phyloP scores from a whole-genome alignment of 2,888 invertebrate genomes.

The Dasypolia templi region DNA sequence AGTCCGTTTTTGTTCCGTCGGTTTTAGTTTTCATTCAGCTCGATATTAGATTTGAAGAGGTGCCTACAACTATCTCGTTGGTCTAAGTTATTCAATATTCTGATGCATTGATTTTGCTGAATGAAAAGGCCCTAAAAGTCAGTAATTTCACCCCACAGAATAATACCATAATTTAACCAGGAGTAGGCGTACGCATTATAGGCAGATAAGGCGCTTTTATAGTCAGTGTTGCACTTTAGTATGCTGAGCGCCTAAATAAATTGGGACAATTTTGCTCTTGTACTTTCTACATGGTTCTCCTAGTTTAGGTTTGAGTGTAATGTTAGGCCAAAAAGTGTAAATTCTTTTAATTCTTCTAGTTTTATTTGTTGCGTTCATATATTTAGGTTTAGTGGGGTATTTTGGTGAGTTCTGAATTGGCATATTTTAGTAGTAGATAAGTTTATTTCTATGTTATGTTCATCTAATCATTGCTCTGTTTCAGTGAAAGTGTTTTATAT shows the following conservation, averaged over 20 bases:
- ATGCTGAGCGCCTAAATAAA: background rate
- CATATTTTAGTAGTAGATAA: conserved; percentile 3
- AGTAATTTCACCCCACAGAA: background rate
- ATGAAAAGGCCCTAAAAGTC: background rate
- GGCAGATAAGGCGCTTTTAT: background rate
- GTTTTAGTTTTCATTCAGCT: background rate
- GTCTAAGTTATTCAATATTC: background rate
- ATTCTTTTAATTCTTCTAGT: background rate
- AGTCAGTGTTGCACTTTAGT: background rate
- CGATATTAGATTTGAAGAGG: background rate
- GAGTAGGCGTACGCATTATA: background rate
- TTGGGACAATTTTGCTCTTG: background rate
- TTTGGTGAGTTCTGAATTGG: background rate
- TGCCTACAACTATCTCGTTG: background rate
- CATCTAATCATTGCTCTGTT: background rate
- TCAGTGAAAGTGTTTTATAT: background rate
- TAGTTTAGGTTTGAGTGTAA: background rate
- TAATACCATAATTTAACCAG: background rate
- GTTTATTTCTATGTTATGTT: background rate
- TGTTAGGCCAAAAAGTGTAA: background rate
- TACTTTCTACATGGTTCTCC: background rate
- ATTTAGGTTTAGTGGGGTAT: background rate
- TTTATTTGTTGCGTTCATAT: background rate
- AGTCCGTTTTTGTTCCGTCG: background rate
- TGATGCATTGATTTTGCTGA: background rate